Evolutionary conservation across 2,113 vertebrate genomes (phyloP).

Genomic region (Micromys minutus): DNA sequence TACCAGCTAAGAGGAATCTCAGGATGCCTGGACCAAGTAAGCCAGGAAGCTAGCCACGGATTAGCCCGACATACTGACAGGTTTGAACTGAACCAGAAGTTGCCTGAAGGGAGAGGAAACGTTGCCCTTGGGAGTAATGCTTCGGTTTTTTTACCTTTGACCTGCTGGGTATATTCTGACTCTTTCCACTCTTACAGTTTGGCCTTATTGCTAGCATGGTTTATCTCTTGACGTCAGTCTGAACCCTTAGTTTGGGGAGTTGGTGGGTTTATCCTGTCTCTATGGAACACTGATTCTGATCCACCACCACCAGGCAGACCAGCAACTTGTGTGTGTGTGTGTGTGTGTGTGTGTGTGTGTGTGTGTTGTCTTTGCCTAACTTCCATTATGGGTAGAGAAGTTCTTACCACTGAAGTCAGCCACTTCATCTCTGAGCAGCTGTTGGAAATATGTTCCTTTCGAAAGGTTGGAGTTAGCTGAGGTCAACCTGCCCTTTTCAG

Average conservation of each 20-base stretch:
- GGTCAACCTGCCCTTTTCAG: constrained; percentile 43
- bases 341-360: too few species aligned
- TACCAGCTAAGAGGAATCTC: background rate
- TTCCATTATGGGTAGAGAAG: background rate
- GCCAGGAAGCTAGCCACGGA: background rate
- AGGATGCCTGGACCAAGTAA: background rate
- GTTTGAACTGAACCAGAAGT: background rate
- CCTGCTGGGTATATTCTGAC: background rate
- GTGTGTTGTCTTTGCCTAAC: background rate
- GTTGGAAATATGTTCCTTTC: constrained; percentile 25
- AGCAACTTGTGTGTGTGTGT: too few species aligned
- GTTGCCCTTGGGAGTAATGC: background rate
- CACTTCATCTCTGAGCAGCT: background rate
- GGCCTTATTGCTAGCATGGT: background rate
- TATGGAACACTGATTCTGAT: background rate
- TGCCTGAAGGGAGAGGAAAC: background rate
- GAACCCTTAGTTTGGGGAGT: too few species aligned
- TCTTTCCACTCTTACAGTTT: background rate
- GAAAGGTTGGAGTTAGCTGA: constrained; percentile 13
- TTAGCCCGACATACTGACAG: background rate
- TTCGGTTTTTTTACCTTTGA: background rate
- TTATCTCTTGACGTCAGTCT: background rate
- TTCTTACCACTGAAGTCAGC: background rate
- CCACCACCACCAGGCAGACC: background rate
- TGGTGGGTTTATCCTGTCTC: background rate